These are phyloP conservation scores for Hylyphantes graminicola DNA, from an alignment of 1,140 invertebrate genomes.

Conservation along the genomic window DNA sequence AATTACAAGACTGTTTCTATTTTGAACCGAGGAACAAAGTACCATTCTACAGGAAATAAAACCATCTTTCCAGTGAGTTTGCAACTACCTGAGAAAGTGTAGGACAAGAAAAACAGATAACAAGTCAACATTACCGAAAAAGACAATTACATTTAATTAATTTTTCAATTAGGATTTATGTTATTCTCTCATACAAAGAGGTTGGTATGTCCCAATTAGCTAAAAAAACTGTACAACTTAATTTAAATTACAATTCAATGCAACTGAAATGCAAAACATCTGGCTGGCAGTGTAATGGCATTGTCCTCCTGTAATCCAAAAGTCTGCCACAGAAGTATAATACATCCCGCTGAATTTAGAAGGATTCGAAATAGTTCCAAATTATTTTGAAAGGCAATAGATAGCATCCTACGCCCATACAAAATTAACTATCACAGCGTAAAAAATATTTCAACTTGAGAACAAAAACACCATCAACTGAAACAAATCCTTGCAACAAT, in stretches of 20 bases:
- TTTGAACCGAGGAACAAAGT: conserved; percentile 50
- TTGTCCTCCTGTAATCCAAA: conserved; percentile 14
- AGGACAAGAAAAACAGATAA: conserved; percentile 30
- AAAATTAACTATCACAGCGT: too few relatives aligned
- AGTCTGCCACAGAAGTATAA: not conserved
- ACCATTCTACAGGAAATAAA: conserved; percentile 44
- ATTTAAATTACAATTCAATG: conserved; percentile 26
- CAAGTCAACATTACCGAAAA: conserved; percentile 15
- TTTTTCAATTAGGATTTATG: conserved; percentile 6
- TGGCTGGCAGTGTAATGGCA: conserved; percentile 35
- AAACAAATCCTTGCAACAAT: too few relatives aligned
- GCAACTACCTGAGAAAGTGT: conserved; percentile 44
- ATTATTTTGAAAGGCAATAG: too few relatives aligned
- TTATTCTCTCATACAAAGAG: conserved; percentile 13
- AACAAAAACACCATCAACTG: too few relatives aligned
- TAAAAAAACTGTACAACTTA: conserved; percentile 2
- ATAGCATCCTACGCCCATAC: too few relatives aligned
- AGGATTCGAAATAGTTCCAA: too few relatives aligned
- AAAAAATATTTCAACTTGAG: too few relatives aligned
- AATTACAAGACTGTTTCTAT: not conserved
- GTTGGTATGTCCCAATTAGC: not conserved
- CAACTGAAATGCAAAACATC: conserved; percentile 13
- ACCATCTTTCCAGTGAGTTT: conserved; percentile 9
- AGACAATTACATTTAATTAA: conserved; percentile 29
- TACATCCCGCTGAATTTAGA: too few relatives aligned